Evolutionary conservation across 1,140 invertebrate genomes (phyloP), one percentile per base, ranked within the genome.

Genomic region (Formica exsecta): DNA sequence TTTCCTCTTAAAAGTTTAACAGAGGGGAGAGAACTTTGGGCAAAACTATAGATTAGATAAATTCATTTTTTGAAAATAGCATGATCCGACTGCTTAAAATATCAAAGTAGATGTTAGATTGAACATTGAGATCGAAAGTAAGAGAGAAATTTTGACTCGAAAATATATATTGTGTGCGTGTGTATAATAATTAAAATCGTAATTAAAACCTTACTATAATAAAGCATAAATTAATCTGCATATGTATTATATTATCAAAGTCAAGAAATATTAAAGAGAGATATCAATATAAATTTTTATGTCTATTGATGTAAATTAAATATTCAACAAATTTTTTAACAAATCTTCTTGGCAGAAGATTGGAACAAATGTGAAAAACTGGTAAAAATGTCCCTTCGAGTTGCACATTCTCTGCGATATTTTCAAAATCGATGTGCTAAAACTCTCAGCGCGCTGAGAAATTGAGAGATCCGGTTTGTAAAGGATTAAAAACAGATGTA

Each of bases 381-480:
- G 13, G 22, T 38, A 75, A 38, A 59, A 25, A 75, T 38, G 19
- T 25, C 13, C 3, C n/a, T 41, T 41, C 19, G 8, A 57, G 22
- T 73, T 29, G 36, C 22, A 61, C 16, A 3, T 13, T 8, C 7
- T 41, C 1, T 8, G 16, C 8, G n/a, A 59, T 25, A 16, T 9
- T 59, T 74, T 9, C 61, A 73, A 59, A 73, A 54, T 9, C 11
- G 11, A 22, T 13, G 68, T 2, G 1, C 8, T 29, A 19, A n/a
- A 48, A 48, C 13, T 8, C 3, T 22, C 54, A 22, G 8, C 7
- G 16, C 36, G 2, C 1, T n/a, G 38, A 61, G 38, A 75, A 61
- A 75, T 22, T 25, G 16, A 75, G 16, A 62, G 36, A 75, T 75
- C 54, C 8, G 66, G 41, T 71, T 61, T 41, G 4, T 9, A 11